These are phyloP conservation scores for Thermophis baileyi DNA, from an alignment of 2,113 vertebrate species.

Conservation along the genomic window DNA sequence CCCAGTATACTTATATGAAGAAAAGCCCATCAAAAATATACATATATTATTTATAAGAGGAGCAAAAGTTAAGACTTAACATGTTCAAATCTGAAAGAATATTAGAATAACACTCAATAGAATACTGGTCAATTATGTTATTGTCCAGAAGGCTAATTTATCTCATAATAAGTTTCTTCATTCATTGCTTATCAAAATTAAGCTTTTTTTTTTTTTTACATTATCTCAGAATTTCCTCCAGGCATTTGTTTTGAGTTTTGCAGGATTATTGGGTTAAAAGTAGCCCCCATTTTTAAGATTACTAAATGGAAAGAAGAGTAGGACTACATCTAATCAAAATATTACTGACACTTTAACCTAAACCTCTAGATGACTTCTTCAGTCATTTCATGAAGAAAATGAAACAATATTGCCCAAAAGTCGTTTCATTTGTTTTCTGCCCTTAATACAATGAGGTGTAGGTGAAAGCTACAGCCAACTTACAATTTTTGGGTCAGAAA, in stretches of 20 bases:
- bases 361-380: not conserved
- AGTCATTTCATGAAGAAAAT: not conserved
- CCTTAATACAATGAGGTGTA: not conserved
- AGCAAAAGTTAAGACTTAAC: not conserved
- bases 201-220: not conserved
- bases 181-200: not conserved
- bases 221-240: not conserved
- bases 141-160: not conserved
- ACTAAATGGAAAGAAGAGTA: not conserved
- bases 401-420: not conserved
- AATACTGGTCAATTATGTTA: not conserved
- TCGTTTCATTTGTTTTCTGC: not conserved
- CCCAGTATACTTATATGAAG: not conserved
- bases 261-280: not conserved
- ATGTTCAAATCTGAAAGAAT: not conserved
- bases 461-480: not conserved
- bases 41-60: not conserved
- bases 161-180: not conserved
- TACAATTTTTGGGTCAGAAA: not conserved
- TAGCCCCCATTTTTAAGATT: not conserved
- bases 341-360: not conserved
- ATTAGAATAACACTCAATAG: not conserved
- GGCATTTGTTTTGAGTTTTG: not conserved
- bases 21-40: not conserved
- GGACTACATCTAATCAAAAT: not conserved